Percentiles rank a stretch among this genome's conserved stretches.
phyloP scores from a whole-genome alignment of 2,888 invertebrate species.

The Bunonema sp. region DNA sequence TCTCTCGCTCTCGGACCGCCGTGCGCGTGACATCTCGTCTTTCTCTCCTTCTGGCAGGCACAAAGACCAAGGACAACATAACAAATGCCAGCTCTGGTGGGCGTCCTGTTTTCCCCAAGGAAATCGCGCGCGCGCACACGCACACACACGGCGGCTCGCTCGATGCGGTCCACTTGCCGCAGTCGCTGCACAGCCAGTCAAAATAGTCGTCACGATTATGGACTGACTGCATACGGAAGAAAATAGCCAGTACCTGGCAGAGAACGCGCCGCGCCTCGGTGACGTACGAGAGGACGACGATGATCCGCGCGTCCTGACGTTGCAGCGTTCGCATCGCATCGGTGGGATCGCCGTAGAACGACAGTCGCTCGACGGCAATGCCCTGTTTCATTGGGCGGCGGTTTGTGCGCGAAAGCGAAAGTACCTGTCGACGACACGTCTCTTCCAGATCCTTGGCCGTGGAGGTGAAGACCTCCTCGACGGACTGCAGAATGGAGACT shows the following conservation, averaged over 20 bases:
- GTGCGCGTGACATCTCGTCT: no score
- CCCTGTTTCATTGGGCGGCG: conserved; percentile 50
- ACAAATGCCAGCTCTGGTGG: no score
- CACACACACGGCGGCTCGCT: no score
- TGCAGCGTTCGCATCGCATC: conserved; percentile 76
- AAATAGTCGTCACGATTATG: no score
- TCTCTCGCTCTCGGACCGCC: no score
- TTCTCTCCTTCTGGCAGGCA: no score
- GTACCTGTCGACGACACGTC: not conserved
- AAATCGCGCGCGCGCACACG: no score
- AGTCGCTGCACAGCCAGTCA: no score
- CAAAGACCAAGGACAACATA: no score
- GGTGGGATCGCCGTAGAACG: conserved; percentile 85
- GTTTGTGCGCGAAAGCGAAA: not conserved
- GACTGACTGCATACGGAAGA: no score
- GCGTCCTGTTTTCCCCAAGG: no score
- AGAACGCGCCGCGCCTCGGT: conserved; percentile 86
- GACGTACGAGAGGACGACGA: conserved; percentile 94
- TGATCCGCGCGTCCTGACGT: conserved; percentile 87
- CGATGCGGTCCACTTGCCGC: no score
- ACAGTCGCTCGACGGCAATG: conserved; percentile 87
- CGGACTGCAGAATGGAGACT: conserved; percentile 90
- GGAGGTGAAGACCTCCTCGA: conserved; percentile 66
- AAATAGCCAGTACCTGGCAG: conserved; percentile 62
- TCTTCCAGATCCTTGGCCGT: conserved; percentile 86